Base-by-base conservation (phyloP, 1,140 invertebrate species). In the Papilio glaucus region DNA sequence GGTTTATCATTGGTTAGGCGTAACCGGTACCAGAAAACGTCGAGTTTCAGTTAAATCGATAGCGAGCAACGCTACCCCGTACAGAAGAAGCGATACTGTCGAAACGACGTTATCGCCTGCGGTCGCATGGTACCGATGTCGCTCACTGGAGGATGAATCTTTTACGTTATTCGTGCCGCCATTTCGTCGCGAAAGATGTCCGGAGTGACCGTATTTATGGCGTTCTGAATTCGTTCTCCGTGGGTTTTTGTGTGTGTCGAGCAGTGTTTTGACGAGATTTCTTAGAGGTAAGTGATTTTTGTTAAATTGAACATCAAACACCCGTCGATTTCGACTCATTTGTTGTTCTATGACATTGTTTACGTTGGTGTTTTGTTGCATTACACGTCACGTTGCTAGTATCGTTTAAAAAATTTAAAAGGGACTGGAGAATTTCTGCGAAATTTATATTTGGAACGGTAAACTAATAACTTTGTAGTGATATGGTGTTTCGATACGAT, bases 141-240 rank as follows among this genome's bases (percentile, higher is more conserved):
- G 72, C 80, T 80, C 74, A 71, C 78, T 74, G 76, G 78, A 75
- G 80, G 77, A 82, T 79, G 79, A 83, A 80, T 85, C 86, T 86
- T 79, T 79, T 78, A 80, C 84, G 80, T 85, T 85, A 87, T 86
- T 86, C 85, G 84, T 85, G 84, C 86, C 84, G 84, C 88, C 89
- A 92, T 91, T 92, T 86, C 84, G 82, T 83, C 76, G 79, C 74
- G 83, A 87, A 92, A 89, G 80, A 91, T 89, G 89, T 91, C 87
- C 73, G 86, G 75, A 81, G 83, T 76, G 74, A 78, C 71, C 67
- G 82, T 84, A 84, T 85, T 89, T 81, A 85, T 85, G 81, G 84
- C 85, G 85, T 90, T 89, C 84, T 87, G 82, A 69, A 88, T 86
- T 78, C 77, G 79, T 82, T 88, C 88, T 83, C 74, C 76, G 79